Evolutionary conservation across 1,140 invertebrate genomes (phyloP).

Genomic region (Carposina sasakii): DNA sequence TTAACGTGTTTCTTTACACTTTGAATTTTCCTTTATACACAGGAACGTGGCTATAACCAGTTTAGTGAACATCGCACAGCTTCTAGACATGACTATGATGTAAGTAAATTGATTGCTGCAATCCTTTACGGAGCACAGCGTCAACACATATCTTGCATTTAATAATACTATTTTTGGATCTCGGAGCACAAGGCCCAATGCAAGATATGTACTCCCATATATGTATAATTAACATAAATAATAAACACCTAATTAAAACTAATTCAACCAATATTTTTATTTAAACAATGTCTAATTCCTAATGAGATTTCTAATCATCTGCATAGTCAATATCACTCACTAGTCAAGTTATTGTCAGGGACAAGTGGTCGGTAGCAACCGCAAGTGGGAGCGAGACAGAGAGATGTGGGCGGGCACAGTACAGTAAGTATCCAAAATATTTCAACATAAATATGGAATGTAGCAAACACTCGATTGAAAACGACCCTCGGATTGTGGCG

Average conservation of each 20-base stretch:
- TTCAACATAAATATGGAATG: constrained; percentile 73
- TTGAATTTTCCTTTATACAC: too few relatives aligned
- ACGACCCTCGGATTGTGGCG: constrained; percentile 57
- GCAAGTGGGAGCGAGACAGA: constrained; percentile 21
- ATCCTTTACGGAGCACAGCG: too few relatives aligned
- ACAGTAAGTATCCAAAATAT: constrained; percentile 57
- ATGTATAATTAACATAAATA: constrained; percentile 31
- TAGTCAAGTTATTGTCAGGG: constrained; percentile 27
- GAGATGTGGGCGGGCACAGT: constrained; percentile 35
- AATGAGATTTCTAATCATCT: constrained; percentile 44
- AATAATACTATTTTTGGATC: too few relatives aligned
- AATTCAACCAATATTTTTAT: constrained; percentile 33
- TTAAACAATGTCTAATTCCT: constrained; percentile 34
- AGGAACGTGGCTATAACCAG: too few relatives aligned
- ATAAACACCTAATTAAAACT: constrained; percentile 44
- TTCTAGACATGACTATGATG: too few relatives aligned
- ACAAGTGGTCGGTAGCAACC: not conserved
- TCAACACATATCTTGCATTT: too few relatives aligned
- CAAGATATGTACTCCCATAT: constrained; percentile 23
- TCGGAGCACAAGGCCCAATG: too few relatives aligned
- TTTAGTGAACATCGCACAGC: too few relatives aligned
- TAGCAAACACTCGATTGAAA: constrained; percentile 69
- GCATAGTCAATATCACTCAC: constrained; percentile 35
- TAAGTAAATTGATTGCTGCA: too few relatives aligned
- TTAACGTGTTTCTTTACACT: too few relatives aligned